These are phyloP conservation scores for Diachrysia chrysitis DNA, from an alignment of 2,888 invertebrate species.

Conservation along the genomic window DNA sequence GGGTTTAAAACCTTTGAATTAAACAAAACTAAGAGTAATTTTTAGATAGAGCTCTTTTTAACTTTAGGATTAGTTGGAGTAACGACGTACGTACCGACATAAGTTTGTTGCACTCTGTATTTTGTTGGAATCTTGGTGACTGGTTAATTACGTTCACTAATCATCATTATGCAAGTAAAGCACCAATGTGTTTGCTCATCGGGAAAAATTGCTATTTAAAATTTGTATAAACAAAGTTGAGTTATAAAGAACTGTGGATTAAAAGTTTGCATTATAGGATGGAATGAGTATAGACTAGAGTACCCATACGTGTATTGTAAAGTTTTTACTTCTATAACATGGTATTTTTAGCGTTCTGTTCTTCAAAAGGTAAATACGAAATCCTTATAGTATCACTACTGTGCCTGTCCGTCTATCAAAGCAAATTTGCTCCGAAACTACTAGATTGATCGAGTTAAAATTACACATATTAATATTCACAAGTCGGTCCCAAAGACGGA, in stretches of 20 bases:
- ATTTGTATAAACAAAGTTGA: not conserved
- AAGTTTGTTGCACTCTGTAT: slow-evolving; percentile 1
- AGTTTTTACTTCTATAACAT: too few relatives aligned
- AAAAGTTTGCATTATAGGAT: too few relatives aligned
- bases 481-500: too few relatives aligned
- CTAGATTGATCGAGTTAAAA: too few relatives aligned
- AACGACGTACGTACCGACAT: not conserved
- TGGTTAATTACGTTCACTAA: slow-evolving; percentile 4
- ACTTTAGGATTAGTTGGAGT: not conserved
- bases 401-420: too few relatives aligned
- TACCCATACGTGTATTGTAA: too few relatives aligned
- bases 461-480: too few relatives aligned
- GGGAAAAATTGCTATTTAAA: slow-evolving; percentile 4
- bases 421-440: too few relatives aligned
- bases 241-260: not conserved
- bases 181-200: slow-evolving; percentile 1
- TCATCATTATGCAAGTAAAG: not conserved
- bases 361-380: too few relatives aligned
- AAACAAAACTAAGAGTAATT: not conserved
- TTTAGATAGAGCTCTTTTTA: not conserved
- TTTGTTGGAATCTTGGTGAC: not conserved
- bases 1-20: not conserved
- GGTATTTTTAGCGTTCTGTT: too few relatives aligned
- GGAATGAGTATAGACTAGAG: too few relatives aligned
- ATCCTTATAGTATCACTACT: too few relatives aligned